Evolutionary conservation across 30 jellyfish, hydroid and myxozoan species (phyloP).

Genomic region (Hydractinia symbiolongicarpus): DNA sequence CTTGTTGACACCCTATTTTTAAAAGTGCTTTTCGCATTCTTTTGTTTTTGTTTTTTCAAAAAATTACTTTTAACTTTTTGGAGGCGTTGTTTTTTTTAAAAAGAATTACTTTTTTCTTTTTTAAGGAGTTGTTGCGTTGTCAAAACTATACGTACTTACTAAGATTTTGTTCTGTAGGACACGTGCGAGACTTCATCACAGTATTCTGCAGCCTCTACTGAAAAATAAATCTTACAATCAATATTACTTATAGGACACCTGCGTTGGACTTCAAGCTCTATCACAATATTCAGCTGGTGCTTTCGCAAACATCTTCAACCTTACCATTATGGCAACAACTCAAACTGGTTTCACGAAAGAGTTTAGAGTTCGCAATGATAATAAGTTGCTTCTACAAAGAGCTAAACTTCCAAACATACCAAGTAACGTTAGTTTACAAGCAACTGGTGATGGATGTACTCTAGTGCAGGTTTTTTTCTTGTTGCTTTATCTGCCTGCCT

Average conservation of each 20-base stretch:
- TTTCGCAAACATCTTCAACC: background rate
- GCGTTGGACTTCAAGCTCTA: conserved; percentile 29
- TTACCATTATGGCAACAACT: background rate
- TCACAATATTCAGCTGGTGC: conserved; percentile 16
- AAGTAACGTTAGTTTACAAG: conserved; percentile 8
- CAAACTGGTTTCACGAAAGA: background rate
- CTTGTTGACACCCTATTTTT: too few species aligned
- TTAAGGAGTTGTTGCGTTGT: too few species aligned
- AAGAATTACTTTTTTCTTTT: too few species aligned
- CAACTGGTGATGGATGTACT: conserved; percentile 43
- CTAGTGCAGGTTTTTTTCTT: conserved; percentile 10
- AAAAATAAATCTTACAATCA: too few species aligned
- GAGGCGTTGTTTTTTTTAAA: too few species aligned
- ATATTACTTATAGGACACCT: conserved; percentile 15
- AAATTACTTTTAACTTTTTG: too few species aligned
- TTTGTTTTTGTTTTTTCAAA: too few species aligned
- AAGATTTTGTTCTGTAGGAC: too few species aligned
- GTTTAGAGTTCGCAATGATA: background rate
- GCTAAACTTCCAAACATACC: background rate
- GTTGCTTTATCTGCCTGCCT: background rate
- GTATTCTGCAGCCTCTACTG: too few species aligned
- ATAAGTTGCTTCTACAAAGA: conserved; percentile 18
- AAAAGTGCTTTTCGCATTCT: too few species aligned
- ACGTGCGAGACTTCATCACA: too few species aligned
- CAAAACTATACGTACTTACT: too few species aligned